These are phyloP conservation scores for Hypolimnas misippus DNA, from an alignment of 2,888 invertebrate species.

Conservation along the genomic window DNA sequence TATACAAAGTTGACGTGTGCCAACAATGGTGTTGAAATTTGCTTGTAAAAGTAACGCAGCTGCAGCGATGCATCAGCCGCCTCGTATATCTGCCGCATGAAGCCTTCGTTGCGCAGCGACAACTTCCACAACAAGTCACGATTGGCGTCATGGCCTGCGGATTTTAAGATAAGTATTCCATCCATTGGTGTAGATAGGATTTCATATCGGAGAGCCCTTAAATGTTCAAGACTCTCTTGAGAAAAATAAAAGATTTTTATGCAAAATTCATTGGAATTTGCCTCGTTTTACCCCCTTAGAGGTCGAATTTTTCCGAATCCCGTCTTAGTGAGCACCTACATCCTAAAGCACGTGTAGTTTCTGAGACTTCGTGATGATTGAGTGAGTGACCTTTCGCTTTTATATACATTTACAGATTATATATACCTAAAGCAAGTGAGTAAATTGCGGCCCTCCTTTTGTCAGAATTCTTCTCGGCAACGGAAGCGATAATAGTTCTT, in stretches of 20 bases:
- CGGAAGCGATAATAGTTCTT: conserved; percentile 76
- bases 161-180: too few relatives aligned
- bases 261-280: too few relatives aligned
- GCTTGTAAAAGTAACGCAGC: conserved; percentile 86
- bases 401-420: neutral
- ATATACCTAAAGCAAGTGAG: conserved; percentile 87
- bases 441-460: conserved; percentile 82
- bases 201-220: too few relatives aligned
- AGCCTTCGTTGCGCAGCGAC: conserved; percentile 86
- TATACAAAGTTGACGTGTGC: conserved; percentile 87
- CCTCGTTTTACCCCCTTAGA: too few relatives aligned
- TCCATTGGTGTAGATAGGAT: too few relatives aligned
- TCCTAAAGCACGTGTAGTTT: too few relatives aligned
- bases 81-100: conserved; percentile 88
- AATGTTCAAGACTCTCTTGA: too few relatives aligned
- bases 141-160: conserved; percentile 86
- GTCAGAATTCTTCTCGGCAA: conserved; percentile 79
- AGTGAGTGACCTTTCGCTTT: too few relatives aligned
- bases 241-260: too few relatives aligned
- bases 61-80: conserved; percentile 88
- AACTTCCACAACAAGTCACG: conserved; percentile 86
- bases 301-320: too few relatives aligned
- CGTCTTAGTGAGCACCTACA: too few relatives aligned
- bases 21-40: conserved; percentile 88
- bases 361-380: too few relatives aligned